Evolutionary conservation across 2,888 invertebrate genomes (phyloP).

Genomic region (Limnephilus marmoratus): DNA sequence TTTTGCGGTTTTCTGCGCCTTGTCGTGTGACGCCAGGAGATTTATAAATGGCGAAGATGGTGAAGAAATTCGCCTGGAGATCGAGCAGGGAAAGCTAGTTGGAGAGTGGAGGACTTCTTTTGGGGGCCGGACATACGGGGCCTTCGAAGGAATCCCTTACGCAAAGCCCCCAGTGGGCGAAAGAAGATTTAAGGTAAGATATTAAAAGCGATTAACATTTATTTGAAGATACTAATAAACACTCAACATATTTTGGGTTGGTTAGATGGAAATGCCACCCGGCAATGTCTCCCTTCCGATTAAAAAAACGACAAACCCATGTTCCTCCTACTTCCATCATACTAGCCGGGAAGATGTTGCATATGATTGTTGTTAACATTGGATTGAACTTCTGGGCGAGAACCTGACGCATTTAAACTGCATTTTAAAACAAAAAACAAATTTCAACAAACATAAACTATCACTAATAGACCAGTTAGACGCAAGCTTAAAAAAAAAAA

Average conservation of each 20-base stretch:
- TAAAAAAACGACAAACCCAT: too few species aligned
- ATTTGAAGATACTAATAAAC: neutral
- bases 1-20: neutral
- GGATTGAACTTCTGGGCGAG: too few species aligned
- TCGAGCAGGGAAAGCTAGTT: slow-evolving; percentile 71
- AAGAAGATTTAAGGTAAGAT: slow-evolving; percentile 78
- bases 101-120: slow-evolving; percentile 73
- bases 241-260: neutral
- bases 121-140: slow-evolving; percentile 74
- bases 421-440: too few species aligned
- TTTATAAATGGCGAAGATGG: neutral
- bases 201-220: neutral
- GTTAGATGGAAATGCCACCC: neutral
- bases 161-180: slow-evolving; percentile 82
- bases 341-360: too few species aligned
- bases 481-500: too few species aligned
- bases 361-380: too few species aligned
- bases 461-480: too few species aligned
- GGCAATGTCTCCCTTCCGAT: neutral
- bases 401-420: too few species aligned
- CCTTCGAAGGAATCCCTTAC: slow-evolving; percentile 83
- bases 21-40: neutral
- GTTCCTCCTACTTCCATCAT: neutral
- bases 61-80: slow-evolving; percentile 65
- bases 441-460: too few species aligned